A percentile compares a stretch with the other conserved stretches of the same genome.
Conservation (phyloP, 2,113 vertebrate genomes). For the Trematocara nigrifrons region DNA sequence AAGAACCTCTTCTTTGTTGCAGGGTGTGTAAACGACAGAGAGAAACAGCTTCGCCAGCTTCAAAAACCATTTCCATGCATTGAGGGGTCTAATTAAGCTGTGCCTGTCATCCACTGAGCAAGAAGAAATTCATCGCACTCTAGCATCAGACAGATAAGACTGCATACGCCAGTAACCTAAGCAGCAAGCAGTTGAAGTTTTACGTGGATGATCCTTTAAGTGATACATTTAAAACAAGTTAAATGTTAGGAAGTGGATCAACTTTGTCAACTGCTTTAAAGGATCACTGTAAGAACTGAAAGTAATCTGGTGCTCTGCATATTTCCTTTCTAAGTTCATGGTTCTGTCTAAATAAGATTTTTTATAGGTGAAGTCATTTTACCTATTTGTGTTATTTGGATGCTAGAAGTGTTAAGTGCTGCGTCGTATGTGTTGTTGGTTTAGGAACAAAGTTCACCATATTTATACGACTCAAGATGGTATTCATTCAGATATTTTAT, state of each 20-base stretch:
- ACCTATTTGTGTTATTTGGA: neutral
- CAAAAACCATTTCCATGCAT: constrained; percentile 65
- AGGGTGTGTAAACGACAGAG: constrained; percentile 81
- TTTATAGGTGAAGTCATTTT: neutral
- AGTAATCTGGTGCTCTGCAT: neutral
- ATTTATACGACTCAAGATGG: neutral
- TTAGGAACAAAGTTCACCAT: neutral
- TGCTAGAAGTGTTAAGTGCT: neutral
- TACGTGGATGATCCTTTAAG: neutral
- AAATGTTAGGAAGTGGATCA: neutral
- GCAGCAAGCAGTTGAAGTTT: neutral
- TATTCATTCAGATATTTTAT: neutral
- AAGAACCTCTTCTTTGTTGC: constrained; percentile 1
- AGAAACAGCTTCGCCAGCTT: constrained; percentile 75
- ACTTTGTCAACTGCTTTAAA: neutral
- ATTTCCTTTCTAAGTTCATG: neutral
- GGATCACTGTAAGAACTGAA: neutral
- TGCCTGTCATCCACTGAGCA: too few species aligned
- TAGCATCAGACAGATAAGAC: too few species aligned
- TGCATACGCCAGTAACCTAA: too few species aligned
- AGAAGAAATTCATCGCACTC: too few species aligned
- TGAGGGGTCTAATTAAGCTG: too few species aligned
- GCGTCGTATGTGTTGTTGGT: neutral
- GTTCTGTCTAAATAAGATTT: neutral
- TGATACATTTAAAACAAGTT: neutral